Base-by-base conservation (phyloP, 2,113 vertebrate genomes). In the Sinosuthora webbiana region DNA sequence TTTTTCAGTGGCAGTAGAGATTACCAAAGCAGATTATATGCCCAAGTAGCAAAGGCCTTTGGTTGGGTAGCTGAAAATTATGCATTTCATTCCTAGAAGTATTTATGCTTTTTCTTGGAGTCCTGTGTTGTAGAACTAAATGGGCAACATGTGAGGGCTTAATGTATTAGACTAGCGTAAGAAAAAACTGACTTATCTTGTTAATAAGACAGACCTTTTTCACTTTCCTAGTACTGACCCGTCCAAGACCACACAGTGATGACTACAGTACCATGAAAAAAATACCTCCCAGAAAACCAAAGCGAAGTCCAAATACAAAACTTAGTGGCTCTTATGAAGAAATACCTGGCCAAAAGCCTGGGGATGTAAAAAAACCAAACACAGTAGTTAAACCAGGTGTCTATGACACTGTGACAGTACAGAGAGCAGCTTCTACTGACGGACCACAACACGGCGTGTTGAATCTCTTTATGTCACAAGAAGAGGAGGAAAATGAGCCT, bases 181-280 rank as follows among this genome's bases (percentile, higher is more conserved):
- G 37, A 39, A 91, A 81, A 81, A 68, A 12, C 0, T 67, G 2
- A 15, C 24, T 65, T 63, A 21, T 18, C 76, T 47, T 88, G 20
- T 57, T 87, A 94, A 41, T 96, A 92, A 96, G 53, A 73, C 28
- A 77, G 22, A 67, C 7, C 9, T 85, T 89, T 90, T 78, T 39
- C 63, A 55, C 69, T 77, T 68, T 93, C 87, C 67, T 95, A 99
- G 99, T 97, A 41, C 96, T 99, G 74, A 97, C 98, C 30, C 98
- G 99, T 83, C 99, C 99, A 57, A 98, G 99, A 25, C 99, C 99
- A 31, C 99, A 99, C 97, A 99, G 99, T 37, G 99, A 99, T 65
- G 99, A 99, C 97, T 99, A 99, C 71, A 99, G 99, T 89, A 98
- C 99, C 73, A 98, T 99, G 98, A 99, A 99, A 97, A 99, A 99